Evolutionary conservation across 1,140 invertebrate genomes (phyloP).

Genomic region (Delia radicum): DNA sequence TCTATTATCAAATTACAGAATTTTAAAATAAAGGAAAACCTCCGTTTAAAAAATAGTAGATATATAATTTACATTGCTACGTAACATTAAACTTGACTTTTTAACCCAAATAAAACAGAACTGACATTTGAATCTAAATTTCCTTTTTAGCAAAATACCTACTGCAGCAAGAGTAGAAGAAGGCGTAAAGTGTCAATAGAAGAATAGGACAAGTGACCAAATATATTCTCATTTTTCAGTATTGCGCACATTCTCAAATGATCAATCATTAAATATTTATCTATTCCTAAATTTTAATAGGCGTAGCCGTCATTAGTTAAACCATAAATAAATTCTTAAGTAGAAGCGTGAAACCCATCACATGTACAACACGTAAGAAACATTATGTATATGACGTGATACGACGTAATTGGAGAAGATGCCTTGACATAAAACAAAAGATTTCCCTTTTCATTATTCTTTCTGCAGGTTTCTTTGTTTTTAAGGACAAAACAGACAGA

Average conservation of each 20-base stretch:
- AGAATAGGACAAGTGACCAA: not conserved
- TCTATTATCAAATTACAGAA: not conserved
- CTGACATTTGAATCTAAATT: not conserved
- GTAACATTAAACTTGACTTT: not conserved
- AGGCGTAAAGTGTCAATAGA: not conserved
- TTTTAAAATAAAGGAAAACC: not conserved
- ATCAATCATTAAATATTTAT: not conserved
- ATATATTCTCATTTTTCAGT: not conserved
- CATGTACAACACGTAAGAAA: not conserved
- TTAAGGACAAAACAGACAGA: not conserved
- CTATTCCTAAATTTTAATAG: not conserved
- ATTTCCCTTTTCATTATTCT: not conserved
- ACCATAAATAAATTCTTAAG: not conserved
- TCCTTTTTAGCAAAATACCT: too few relatives aligned
- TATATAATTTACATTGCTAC: not conserved
- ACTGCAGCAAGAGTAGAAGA: not conserved
- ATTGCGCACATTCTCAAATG: not conserved
- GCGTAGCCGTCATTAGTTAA: not conserved
- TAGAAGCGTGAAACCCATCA: not conserved
- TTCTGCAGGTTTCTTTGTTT: not conserved
- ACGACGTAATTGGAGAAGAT: not conserved
- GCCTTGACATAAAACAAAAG: conserved; percentile 1
- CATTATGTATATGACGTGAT: not conserved
- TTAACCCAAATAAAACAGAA: not conserved
- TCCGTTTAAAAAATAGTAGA: not conserved